Evolutionary conservation across 2,888 invertebrate species (phyloP), one percentile per base, ranked within the genome.

Genomic region (Dendrolimus pini): DNA sequence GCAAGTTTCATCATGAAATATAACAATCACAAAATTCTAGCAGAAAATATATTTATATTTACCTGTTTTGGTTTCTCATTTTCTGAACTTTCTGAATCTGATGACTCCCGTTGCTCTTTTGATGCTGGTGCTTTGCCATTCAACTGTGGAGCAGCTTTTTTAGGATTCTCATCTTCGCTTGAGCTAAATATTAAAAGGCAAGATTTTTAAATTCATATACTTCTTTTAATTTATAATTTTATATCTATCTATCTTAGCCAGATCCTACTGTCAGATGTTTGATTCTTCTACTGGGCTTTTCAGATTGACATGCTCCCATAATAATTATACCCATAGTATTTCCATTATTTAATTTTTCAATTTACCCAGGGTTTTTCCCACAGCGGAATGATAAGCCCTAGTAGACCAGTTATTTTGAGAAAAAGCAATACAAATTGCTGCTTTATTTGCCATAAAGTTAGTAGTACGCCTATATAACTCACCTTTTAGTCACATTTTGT

Each of bases 81-180:
- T 57, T 87, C 84, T 1, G 86, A 88, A 59, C 82, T 85, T 54
- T 88, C 87, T 53, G 84, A 86, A 61, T 85, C 85, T 54, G 85
- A 84, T 7, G 84, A 82, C n/a, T 80, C 78, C 59, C 79, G 70
- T 57, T 76, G 75, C 61, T 84, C 83, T 59, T 83, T 84, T 41
- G 64, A 63, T 53, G 70, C 70, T 1, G 80, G 73, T 66, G 67
- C 66, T 70, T 84, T 85, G 13, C 83, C 83, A 69, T 89, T 89
- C 6, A 76, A 61, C 65, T 77, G 73, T 9, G 72, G 61, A 52
- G 63, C 59, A 41, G 63, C 58, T 63, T 83, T 82, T 66, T 82
- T 81, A 47, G 78, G 68, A 55, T 67, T 64, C 56, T 77, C 71
- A 55, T 79, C 72, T 58, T 76, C 30, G 6, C 30, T 30, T 30